Evolutionary conservation across 2,888 invertebrate genomes (phyloP).

Genomic region (Sepiola atlantica): DNA sequence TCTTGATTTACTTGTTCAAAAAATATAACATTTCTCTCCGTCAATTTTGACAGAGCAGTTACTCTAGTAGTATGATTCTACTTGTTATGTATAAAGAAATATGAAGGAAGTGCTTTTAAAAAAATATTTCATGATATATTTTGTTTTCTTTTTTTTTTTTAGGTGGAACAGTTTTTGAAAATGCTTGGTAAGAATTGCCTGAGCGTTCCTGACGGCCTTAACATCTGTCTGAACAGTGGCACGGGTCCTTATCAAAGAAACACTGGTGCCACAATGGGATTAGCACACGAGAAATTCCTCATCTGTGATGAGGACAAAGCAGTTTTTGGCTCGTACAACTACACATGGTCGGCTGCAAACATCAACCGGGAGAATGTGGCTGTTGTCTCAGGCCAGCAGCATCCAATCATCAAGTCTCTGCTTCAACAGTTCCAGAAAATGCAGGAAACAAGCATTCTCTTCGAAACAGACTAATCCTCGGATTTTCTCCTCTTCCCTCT

Average conservation of each 20-base stretch:
- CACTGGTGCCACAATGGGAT: constrained; percentile 40
- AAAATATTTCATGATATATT: background rate
- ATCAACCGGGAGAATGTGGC: constrained; percentile 44
- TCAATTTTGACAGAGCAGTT: too few relatives aligned
- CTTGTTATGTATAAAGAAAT: too few relatives aligned
- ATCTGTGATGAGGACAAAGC: constrained; percentile 35
- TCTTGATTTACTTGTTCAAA: too few relatives aligned
- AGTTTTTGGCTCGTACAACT: constrained; percentile 36
- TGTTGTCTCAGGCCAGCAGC: background rate
- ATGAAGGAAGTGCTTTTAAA: too few relatives aligned
- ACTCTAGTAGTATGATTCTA: too few relatives aligned
- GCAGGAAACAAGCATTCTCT: constrained; percentile 36
- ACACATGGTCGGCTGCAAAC: constrained; percentile 45
- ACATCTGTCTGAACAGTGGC: constrained; percentile 37
- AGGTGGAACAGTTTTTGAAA: constrained; percentile 42
- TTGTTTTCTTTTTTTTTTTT: background rate
- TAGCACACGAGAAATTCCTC: constrained; percentile 43
- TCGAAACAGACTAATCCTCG: background rate
- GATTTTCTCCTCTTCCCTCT: background rate
- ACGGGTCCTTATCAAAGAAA: constrained; percentile 40
- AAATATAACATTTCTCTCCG: too few relatives aligned
- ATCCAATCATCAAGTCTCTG: constrained; percentile 23
- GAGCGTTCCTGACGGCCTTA: background rate
- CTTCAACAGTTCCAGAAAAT: constrained; percentile 32
- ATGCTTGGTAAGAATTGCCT: constrained; percentile 35